phyloP scores from a whole-genome alignment of 2,113 vertebrate species.

The Scalopus aquaticus region DNA sequence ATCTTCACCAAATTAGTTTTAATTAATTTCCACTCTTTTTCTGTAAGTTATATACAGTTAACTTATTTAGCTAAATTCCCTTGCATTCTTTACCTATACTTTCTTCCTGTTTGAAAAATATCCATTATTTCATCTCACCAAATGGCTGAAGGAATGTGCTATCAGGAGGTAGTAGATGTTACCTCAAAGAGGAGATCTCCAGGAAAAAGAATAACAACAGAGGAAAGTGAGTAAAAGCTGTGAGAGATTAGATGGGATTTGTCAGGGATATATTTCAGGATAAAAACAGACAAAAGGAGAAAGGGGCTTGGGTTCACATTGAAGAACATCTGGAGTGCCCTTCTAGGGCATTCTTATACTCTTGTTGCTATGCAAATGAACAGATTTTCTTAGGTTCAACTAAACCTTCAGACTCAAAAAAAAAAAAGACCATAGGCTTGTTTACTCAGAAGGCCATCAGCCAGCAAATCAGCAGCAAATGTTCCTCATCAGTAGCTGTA shows the following conservation, averaged over 20 bases:
- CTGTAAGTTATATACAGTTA: background rate
- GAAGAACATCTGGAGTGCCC: background rate
- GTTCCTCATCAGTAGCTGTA: background rate
- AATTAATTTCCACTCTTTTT: constrained; percentile 26
- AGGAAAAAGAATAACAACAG: background rate
- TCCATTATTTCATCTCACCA: constrained; percentile 22
- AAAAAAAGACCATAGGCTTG: background rate
- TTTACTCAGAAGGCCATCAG: constrained; percentile 11
- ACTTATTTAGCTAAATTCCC: background rate
- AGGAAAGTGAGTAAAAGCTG: background rate
- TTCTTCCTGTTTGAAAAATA: constrained; percentile 29
- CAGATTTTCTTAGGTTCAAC: background rate
- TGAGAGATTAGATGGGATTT: background rate
- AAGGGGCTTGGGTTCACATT: background rate
- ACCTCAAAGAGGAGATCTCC: background rate
- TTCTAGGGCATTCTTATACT: background rate
- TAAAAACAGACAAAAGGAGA: background rate
- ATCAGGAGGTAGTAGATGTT: background rate
- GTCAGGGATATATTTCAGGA: background rate
- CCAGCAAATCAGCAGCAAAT: background rate
- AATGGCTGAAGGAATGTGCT: background rate
- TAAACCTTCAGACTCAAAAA: background rate
- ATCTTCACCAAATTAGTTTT: background rate
- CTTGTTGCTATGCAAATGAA: background rate
- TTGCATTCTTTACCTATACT: background rate